Conservation (phyloP, 2,797 vertebrate species). For the Microctenopoma lineatum region DNA sequence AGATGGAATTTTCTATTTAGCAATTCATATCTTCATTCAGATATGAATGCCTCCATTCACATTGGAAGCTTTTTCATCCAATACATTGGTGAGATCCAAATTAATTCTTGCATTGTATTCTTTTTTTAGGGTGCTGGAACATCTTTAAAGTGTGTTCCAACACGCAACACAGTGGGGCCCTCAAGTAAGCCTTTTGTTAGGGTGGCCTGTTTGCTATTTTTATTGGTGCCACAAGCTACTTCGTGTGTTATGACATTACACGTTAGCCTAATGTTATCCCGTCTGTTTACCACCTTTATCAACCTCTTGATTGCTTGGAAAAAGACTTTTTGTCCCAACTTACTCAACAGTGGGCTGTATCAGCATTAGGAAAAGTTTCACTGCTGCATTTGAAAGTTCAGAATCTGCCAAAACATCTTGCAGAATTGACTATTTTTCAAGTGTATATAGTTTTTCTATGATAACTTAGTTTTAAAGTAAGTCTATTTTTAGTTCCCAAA, state of each 20-base stretch:
- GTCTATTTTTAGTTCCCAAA: conserved; percentile 38
- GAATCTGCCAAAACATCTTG: conserved; percentile 13
- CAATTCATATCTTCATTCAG: conserved; percentile 1
- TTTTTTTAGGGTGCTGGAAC: background rate
- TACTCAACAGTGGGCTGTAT: conserved; percentile 26
- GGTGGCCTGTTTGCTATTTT: conserved; percentile 65
- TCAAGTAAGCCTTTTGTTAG: conserved; percentile 60
- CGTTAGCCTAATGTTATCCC: conserved; percentile 69
- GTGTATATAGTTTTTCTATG: conserved; percentile 10
- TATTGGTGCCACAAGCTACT: conserved; percentile 71
- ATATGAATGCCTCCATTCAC: too few species aligned
- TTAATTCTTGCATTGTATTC: conserved; percentile 5
- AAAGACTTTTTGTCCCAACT: conserved; percentile 19
- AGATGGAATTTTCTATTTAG: conserved; percentile 15
- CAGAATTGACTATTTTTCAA: conserved; percentile 1
- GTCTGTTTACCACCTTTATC: conserved; percentile 34
- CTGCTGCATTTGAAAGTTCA: conserved; percentile 27
- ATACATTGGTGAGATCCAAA: conserved; percentile 1
- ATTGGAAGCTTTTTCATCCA: background rate
- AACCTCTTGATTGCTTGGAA: conserved; percentile 34
- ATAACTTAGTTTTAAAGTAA: conserved; percentile 28
- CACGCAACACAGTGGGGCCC: conserved; percentile 34
- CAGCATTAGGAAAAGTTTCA: conserved; percentile 23
- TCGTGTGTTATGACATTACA: conserved; percentile 62
- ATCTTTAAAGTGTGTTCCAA: conserved; percentile 27